A percentile compares a stretch with the other conserved stretches of the same genome.
Evolutionary conservation across 2,888 invertebrate species (phyloP).

Genomic region (Euplexia lucipara): DNA sequence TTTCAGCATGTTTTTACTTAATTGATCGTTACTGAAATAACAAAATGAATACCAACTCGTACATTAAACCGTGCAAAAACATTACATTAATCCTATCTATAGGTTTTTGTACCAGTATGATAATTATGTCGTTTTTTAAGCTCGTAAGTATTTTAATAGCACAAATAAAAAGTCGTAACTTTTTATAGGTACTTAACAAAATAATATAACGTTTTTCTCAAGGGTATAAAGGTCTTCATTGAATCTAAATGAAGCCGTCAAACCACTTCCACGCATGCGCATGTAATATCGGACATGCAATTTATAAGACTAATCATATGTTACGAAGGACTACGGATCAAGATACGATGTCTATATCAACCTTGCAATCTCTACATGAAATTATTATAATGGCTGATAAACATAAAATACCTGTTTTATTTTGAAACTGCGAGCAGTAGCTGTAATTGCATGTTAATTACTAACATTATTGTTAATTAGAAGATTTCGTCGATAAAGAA

Average conservation of each 20-base stretch:
- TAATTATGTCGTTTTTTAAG: not conserved
- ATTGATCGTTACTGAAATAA: not conserved
- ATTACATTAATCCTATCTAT: not conserved
- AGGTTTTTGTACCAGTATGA: not conserved
- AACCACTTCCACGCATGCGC: slow-evolving; percentile 13
- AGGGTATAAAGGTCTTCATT: slow-evolving; percentile 18
- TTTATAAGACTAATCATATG: slow-evolving; percentile 38
- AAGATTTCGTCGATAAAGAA: slow-evolving; percentile 4
- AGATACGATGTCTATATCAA: slow-evolving; percentile 30
- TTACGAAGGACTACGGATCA: slow-evolving; percentile 14
- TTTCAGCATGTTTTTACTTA: not conserved
- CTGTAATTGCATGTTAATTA: slow-evolving; percentile 3
- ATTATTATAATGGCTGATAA: slow-evolving; percentile 42
- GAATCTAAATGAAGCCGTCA: slow-evolving; percentile 35
- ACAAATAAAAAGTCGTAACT: not conserved
- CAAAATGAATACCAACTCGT: no score
- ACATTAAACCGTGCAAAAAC: not conserved
- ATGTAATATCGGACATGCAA: slow-evolving; percentile 12
- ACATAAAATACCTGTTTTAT: slow-evolving; percentile 16
- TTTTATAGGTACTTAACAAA: not conserved
- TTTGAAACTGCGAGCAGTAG: slow-evolving; percentile 20
- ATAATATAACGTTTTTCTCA: not conserved
- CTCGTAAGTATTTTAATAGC: not conserved
- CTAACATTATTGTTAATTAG: slow-evolving; percentile 2
- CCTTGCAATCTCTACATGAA: slow-evolving; percentile 26